Percentiles rank a stretch among this genome's conserved stretches.
Conservation (phyloP, 2,113 vertebrate species). For the Rhegmatorhina hoffmannsi region DNA sequence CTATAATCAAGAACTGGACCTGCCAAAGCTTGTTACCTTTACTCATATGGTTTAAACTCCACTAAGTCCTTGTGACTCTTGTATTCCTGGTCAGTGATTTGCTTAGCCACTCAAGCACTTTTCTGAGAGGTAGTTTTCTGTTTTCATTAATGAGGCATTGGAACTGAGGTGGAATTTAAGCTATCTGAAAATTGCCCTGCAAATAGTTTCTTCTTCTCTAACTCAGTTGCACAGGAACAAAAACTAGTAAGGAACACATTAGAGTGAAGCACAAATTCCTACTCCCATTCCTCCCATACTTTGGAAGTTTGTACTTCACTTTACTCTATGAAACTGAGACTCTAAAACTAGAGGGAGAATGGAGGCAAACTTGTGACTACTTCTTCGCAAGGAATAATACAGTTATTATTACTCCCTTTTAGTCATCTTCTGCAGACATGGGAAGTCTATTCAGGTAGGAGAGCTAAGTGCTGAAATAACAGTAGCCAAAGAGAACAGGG, state of each 20-base stretch:
- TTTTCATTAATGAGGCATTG: constrained; percentile 22
- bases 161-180: constrained; percentile 41
- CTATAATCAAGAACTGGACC: neutral
- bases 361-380: neutral
- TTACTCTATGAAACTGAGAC: neutral
- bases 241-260: neutral
- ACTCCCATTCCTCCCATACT: constrained; percentile 49
- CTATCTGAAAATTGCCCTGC: constrained; percentile 17
- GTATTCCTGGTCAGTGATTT: neutral
- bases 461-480: neutral
- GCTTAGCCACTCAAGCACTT: neutral
- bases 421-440: neutral
- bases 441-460: constrained; percentile 16
- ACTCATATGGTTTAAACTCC: neutral
- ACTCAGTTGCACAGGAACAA: neutral
- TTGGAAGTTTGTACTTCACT: neutral
- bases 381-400: neutral
- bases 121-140: neutral
- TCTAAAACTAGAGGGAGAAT: neutral
- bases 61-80: neutral
- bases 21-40: neutral
- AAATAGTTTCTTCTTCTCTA: constrained; percentile 1
- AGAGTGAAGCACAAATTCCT: constrained; percentile 25
- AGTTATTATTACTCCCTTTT: neutral
- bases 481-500: neutral